Conservation (phyloP, 2,113 vertebrate species). For the Gambusia holbrooki region DNA sequence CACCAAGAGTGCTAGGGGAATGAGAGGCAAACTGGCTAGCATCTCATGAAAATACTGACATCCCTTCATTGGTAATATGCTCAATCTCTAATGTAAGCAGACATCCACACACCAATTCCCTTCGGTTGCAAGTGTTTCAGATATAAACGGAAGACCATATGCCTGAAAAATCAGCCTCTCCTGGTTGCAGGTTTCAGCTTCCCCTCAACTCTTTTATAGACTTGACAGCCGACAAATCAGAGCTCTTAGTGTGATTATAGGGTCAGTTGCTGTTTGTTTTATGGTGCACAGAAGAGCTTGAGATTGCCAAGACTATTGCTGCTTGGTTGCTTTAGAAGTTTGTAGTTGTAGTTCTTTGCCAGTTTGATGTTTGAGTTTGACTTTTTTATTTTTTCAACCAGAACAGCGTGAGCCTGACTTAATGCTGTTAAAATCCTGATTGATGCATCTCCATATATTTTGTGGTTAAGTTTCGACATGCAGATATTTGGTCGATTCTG, state of each 20-base stretch:
- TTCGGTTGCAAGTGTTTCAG: background rate
- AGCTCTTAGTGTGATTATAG: slow-evolving; percentile 31
- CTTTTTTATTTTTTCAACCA: too few species aligned
- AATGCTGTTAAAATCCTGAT: too few species aligned
- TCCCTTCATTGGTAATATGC: background rate
- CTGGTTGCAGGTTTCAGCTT: background rate
- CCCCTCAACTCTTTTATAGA: background rate
- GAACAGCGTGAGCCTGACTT: too few species aligned
- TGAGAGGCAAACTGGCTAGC: too few species aligned
- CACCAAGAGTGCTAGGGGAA: too few species aligned
- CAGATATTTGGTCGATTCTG: too few species aligned
- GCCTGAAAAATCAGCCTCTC: background rate
- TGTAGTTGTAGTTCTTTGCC: too few species aligned
- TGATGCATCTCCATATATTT: too few species aligned
- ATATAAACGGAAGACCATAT: background rate
- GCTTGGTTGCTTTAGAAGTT: slow-evolving; percentile 10
- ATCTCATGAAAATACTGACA: too few species aligned
- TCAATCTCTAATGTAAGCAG: background rate
- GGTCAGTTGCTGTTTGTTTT: slow-evolving; percentile 26
- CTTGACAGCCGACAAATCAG: slow-evolving; percentile 30
- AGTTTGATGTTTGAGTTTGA: too few species aligned
- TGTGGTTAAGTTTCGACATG: too few species aligned
- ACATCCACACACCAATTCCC: background rate
- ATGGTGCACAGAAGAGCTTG: background rate
- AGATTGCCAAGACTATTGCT: slow-evolving; percentile 10